Evolutionary conservation across 2,113 vertebrate species (phyloP).

Genomic region (Larimichthys polyactis): DNA sequence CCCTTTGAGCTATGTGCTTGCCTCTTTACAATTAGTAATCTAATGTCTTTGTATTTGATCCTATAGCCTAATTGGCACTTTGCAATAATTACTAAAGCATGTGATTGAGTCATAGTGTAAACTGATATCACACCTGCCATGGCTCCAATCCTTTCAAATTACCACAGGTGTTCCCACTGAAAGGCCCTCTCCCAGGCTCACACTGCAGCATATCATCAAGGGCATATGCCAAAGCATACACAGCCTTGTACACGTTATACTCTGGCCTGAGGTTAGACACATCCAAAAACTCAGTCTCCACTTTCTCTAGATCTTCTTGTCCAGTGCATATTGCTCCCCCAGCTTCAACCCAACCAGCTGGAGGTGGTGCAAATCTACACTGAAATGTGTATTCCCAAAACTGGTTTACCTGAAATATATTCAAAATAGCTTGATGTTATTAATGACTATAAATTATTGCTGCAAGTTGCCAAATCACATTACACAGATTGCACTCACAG

Average conservation of each 20-base stretch:
- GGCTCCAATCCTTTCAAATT: slow-evolving; percentile 67
- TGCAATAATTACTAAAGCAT: neutral
- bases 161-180: slow-evolving; percentile 70
- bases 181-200: slow-evolving; percentile 76
- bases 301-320: slow-evolving; percentile 66
- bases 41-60: too few species aligned
- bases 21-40: too few species aligned
- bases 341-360: slow-evolving; percentile 12
- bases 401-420: slow-evolving; percentile 48
- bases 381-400: slow-evolving; percentile 80
- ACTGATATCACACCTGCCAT: slow-evolving; percentile 75
- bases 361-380: slow-evolving; percentile 66
- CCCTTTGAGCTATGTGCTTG: too few species aligned
- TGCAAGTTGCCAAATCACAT: neutral
- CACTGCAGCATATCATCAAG: slow-evolving; percentile 74
- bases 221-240: slow-evolving; percentile 79
- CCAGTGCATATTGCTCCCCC: slow-evolving; percentile 66
- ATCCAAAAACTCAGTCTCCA: slow-evolving; percentile 64
- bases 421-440: neutral
- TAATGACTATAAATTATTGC: too few species aligned
- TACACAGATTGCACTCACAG: too few species aligned
- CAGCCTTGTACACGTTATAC: slow-evolving; percentile 82
- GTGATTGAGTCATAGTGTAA: neutral
- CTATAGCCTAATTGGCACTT: neutral
- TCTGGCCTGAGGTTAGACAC: slow-evolving; percentile 68